Conservation (phyloP, 92 coral and sea anemone species). For the Epizoanthus rinbou region DNA sequence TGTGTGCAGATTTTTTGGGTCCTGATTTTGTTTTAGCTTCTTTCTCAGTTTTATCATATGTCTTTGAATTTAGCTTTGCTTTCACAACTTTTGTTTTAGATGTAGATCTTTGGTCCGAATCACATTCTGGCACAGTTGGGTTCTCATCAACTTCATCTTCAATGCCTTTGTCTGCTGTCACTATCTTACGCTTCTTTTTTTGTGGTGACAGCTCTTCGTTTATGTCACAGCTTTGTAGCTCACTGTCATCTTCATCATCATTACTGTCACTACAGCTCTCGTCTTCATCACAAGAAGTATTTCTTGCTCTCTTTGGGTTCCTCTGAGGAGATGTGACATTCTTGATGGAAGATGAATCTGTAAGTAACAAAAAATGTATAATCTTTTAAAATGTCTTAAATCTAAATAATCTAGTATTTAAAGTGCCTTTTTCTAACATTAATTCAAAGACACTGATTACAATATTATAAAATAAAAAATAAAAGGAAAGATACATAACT, state of each 20-base stretch:
- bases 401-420: no score
- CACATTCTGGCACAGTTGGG: not conserved
- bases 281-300: conserved; percentile 5
- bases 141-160: conserved; percentile 29
- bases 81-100: not conserved
- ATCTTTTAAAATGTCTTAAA: no score
- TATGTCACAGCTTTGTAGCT: conserved; percentile 12
- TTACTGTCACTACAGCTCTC: conserved; percentile 10
- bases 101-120: not conserved
- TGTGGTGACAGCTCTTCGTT: not conserved
- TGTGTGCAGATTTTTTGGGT: not conserved
- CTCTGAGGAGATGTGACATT: not conserved
- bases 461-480: no score
- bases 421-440: no score
- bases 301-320: not conserved
- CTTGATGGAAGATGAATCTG: conserved; percentile 14
- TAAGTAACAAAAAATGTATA: no score
- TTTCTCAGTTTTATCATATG: not conserved
- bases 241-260: conserved; percentile 20
- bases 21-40: not conserved
- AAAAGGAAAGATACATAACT: no score
- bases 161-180: not conserved
- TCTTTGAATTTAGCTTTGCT: not conserved
- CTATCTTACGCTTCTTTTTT: conserved; percentile 10
- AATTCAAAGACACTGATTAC: no score